Conservation (phyloP, 2,797 vertebrate genomes). For the Gephyroberyx darwinii region DNA sequence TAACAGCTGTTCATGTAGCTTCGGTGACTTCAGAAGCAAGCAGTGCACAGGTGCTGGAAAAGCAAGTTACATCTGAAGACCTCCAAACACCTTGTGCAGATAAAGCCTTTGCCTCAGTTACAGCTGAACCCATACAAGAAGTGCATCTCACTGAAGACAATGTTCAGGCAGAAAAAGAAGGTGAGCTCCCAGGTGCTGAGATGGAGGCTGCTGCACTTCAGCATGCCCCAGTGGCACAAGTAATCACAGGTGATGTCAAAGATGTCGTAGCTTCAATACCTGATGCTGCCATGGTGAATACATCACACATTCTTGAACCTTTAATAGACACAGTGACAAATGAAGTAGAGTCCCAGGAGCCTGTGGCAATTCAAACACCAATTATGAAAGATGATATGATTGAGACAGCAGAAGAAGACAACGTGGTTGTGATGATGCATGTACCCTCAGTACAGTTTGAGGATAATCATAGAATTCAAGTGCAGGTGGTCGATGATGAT, state of each 20-base stretch:
- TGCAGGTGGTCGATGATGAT: conserved; percentile 46
- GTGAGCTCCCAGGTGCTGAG: conserved; percentile 26
- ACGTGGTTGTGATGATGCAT: conserved; percentile 55
- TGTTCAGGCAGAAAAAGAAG: conserved; percentile 36
- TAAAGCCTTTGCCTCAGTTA: conserved; percentile 3
- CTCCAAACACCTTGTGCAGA: conserved; percentile 13
- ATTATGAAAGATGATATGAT: conserved; percentile 35
- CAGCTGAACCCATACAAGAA: conserved; percentile 47
- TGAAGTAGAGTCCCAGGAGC: conserved; percentile 44
- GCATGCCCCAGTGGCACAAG: conserved; percentile 22
- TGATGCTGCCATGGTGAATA: conserved; percentile 34
- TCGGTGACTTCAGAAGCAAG: conserved; percentile 29
- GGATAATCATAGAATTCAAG: conserved; percentile 56
- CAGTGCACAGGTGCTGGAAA: conserved; percentile 30
- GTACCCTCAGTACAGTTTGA: conserved; percentile 45
- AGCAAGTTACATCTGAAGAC: conserved; percentile 26
- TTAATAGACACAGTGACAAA: conserved; percentile 15
- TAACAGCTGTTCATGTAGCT: conserved; percentile 46
- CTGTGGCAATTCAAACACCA: neutral
- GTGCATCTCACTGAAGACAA: conserved; percentile 14
- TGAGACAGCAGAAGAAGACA: conserved; percentile 46
- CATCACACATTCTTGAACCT: conserved; percentile 42
- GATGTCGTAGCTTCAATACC: conserved; percentile 34
- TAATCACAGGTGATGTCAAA: conserved; percentile 31
- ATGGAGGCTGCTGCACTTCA: conserved; percentile 25